A percentile compares a stretch with the other conserved stretches of the same genome.
phyloP scores from a whole-genome alignment of 1,140 invertebrate species.

The Dolichoris vasculosae region DNA sequence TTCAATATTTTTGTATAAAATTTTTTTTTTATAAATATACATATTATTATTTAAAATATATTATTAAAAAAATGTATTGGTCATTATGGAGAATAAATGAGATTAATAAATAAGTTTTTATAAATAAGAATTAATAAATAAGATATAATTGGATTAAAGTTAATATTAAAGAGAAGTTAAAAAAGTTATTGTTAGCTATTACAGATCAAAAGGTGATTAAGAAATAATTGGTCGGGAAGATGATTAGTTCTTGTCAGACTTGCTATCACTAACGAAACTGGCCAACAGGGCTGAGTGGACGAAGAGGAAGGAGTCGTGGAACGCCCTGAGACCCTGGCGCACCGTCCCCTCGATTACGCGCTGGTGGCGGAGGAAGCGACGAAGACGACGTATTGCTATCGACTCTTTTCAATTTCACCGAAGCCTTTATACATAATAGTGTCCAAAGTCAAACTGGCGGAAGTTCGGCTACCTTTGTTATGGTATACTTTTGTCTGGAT shows the following conservation, averaged over 20 bases:
- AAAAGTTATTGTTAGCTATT: not conserved
- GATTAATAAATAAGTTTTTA: too few relatives aligned
- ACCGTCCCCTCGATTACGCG: slow-evolving; percentile 24
- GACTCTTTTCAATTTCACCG: not conserved
- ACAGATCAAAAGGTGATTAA: slow-evolving; percentile 11
- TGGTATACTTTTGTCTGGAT: not conserved
- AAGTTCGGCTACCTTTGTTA: not conserved
- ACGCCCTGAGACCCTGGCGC: not conserved
- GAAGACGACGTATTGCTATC: slow-evolving; percentile 31
- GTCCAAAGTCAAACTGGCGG: not conserved
- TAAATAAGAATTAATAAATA: too few relatives aligned
- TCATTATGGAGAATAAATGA: too few relatives aligned
- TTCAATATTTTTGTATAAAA: too few relatives aligned
- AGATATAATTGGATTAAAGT: too few relatives aligned
- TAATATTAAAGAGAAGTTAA: too few relatives aligned
- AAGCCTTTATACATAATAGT: not conserved
- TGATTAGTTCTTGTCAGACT: not conserved
- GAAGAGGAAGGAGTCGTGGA: slow-evolving; percentile 32
- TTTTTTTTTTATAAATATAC: too few relatives aligned
- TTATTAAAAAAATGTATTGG: too few relatives aligned
- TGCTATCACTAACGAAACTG: not conserved
- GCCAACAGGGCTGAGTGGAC: slow-evolving; percentile 1
- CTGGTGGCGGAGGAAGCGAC: slow-evolving; percentile 50
- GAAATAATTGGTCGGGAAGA: not conserved
- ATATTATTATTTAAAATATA: too few relatives aligned